Evolutionary conservation across 1,140 invertebrate species (phyloP).

Genomic region (Akabosia matsudoensis): DNA sequence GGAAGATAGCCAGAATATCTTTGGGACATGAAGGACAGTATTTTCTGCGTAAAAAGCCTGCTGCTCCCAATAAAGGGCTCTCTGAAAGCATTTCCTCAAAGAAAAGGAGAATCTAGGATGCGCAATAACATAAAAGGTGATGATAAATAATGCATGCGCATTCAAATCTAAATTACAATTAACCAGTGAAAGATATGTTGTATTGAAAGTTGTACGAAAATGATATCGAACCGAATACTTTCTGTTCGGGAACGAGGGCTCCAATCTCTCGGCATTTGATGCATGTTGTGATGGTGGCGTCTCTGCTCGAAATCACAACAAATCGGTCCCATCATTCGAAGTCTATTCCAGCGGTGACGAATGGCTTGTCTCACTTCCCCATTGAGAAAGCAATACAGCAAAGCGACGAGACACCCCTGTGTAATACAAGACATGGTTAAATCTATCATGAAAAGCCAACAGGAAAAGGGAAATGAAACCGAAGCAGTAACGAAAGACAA

Average conservation of each 20-base stretch:
- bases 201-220: not conserved
- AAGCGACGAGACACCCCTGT: constrained; percentile 77
- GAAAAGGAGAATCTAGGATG: no score
- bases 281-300: not conserved
- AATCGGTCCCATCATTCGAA: constrained; percentile 24
- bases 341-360: constrained; percentile 69
- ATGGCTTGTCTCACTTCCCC: constrained; percentile 83
- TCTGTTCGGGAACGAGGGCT: constrained; percentile 72
- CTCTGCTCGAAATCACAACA: constrained; percentile 29
- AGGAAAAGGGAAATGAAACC: not conserved
- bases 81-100: no score
- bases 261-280: constrained; percentile 58
- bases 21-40: no score
- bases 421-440: no score
- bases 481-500: not conserved
- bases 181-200: no score
- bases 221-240: constrained; percentile 66
- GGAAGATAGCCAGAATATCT: no score
- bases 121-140: no score
- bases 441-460: not conserved
- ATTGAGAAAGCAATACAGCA: constrained; percentile 90
- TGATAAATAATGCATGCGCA: no score
- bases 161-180: no score
- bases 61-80: no score
- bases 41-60: no score